Conservation (phyloP, 2,888 invertebrate genomes). For the Eupithecia abbreviata region DNA sequence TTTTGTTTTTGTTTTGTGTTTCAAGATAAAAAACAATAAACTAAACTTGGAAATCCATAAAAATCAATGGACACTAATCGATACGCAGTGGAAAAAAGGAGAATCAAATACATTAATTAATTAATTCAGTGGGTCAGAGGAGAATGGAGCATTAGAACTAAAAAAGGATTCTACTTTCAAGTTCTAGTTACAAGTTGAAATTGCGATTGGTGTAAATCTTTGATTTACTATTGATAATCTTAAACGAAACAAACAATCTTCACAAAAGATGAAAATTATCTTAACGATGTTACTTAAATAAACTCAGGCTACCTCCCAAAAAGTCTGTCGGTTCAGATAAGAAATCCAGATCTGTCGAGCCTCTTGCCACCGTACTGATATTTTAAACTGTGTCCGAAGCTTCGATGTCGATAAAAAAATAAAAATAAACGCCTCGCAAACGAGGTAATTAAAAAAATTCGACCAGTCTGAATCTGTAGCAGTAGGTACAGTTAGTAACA, state of each 20-base stretch:
- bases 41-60: too few relatives aligned
- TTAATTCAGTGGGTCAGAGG: too few relatives aligned
- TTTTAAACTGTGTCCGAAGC: constrained; percentile 1
- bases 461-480: constrained; percentile 73
- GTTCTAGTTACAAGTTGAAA: neutral
- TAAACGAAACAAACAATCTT: neutral
- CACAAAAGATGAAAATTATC: neutral
- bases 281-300: neutral
- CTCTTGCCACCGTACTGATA: neutral
- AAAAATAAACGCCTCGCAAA: constrained; percentile 28
- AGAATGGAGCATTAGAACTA: neutral
- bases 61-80: too few relatives aligned
- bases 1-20: neutral
- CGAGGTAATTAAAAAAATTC: constrained; percentile 45
- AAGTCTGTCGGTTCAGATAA: constrained; percentile 3
- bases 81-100: too few relatives aligned
- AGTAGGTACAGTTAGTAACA: constrained; percentile 73
- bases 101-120: too few relatives aligned
- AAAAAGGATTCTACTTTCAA: neutral
- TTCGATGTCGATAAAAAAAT: constrained; percentile 18
- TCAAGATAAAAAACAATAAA: neutral
- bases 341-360: constrained; percentile 1
- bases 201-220: neutral
- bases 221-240: neutral
- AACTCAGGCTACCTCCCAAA: neutral